Percentiles rank a stretch among this genome's conserved stretches.
Evolutionary conservation across 1,140 invertebrate genomes (phyloP).

Genomic region (Aradophagus sp.): DNA sequence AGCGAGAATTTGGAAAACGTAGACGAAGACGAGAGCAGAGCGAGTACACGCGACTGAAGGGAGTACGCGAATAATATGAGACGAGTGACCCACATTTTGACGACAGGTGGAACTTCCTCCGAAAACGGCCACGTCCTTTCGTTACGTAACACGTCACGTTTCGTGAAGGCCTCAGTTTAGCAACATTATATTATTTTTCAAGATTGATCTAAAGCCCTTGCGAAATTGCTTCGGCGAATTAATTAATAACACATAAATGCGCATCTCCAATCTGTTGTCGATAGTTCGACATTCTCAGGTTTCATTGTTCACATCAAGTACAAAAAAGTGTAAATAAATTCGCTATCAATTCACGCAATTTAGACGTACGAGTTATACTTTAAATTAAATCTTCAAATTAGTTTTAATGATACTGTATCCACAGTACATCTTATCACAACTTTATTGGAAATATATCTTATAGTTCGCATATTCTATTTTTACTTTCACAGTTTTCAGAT

Average conservation of each 20-base stretch:
- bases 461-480: too few species aligned
- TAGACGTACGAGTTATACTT: too few species aligned
- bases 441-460: too few species aligned
- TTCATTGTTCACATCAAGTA: too few species aligned
- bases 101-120: conserved; percentile 62
- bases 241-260: conserved; percentile 19
- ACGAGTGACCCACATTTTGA: conserved; percentile 63
- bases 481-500: too few species aligned
- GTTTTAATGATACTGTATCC: too few species aligned
- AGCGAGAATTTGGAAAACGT: conserved; percentile 39
- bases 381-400: too few species aligned
- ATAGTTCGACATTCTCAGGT: too few species aligned
- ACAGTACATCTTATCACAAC: too few species aligned
- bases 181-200: conserved; percentile 49
- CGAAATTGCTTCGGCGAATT: conserved; percentile 36
- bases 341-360: too few species aligned
- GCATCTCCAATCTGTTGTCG: too few species aligned
- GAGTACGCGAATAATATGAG: conserved; percentile 57
- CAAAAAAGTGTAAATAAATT: too few species aligned
- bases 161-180: conserved; percentile 22
- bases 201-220: conserved; percentile 24
- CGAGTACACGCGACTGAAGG: conserved; percentile 24
- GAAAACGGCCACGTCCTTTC: conserved; percentile 48
- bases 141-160: conserved; percentile 39
- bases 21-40: conserved; percentile 20